Percentiles rank a stretch among this genome's conserved stretches.
These are phyloP conservation scores for Heliangelus exortis DNA, from an alignment of 2,797 vertebrate species.

Conservation along the genomic window DNA sequence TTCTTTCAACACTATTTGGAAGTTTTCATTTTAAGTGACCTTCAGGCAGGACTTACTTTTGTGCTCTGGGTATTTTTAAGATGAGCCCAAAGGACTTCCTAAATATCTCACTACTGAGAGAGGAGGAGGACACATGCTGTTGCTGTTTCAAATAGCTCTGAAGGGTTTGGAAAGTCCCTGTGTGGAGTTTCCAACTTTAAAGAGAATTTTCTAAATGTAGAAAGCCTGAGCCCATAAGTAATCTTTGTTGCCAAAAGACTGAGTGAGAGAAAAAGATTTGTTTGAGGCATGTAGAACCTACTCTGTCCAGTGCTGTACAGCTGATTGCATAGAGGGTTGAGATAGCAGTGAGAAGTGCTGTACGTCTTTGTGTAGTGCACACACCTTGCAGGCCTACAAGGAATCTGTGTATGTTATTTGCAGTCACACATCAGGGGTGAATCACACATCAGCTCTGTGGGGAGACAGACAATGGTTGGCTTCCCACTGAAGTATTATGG, in stretches of 20 bases:
- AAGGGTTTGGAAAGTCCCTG: constrained; percentile 39
- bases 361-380: background rate
- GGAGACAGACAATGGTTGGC: background rate
- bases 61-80: constrained; percentile 52
- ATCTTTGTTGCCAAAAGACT: background rate
- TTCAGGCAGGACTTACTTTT: constrained; percentile 54
- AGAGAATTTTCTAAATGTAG: constrained; percentile 48
- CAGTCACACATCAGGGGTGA: accelerated
- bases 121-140: constrained; percentile 31
- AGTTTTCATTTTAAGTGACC: constrained; percentile 47
- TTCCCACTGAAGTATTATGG: background rate
- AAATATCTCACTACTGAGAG: constrained; percentile 51
- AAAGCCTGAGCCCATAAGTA: background rate
- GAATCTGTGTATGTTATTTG: background rate
- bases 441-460: background rate
- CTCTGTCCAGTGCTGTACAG: accelerated
- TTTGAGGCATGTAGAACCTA: background rate
- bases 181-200: background rate
- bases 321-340: background rate
- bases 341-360: background rate
- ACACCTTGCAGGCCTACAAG: background rate
- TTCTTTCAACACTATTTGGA: constrained; percentile 7
- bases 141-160: constrained; percentile 4
- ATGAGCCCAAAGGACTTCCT: constrained; percentile 56
- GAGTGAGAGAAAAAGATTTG: background rate